Evolutionary conservation across 2,113 vertebrate genomes (phyloP).

Genomic region (Xerus inauris): DNA sequence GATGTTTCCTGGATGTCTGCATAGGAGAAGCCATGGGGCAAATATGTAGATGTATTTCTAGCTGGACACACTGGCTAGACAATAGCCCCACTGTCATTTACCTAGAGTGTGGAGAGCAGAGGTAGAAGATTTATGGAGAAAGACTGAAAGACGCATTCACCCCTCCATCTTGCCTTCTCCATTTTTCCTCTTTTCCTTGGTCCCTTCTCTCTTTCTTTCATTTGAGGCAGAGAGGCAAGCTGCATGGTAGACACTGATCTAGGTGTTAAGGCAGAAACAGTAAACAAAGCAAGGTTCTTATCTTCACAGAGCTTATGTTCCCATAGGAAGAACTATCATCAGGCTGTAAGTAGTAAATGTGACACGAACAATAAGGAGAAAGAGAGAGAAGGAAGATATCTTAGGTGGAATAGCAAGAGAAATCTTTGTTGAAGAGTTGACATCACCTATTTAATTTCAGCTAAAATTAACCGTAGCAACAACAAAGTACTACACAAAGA

Average conservation of each 20-base stretch:
- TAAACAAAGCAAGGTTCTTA: background rate
- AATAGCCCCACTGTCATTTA: background rate
- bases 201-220: background rate
- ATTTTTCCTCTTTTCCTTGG: rapidly evolving
- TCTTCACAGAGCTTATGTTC: background rate
- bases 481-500: background rate
- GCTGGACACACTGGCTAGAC: rapidly evolving
- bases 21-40: rapidly evolving
- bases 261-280: background rate
- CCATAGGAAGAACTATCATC: background rate
- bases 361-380: background rate
- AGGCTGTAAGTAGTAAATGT: background rate
- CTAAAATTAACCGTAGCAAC: background rate
- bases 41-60: background rate
- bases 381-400: background rate
- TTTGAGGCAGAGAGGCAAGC: background rate
- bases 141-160: background rate
- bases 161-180: no score
- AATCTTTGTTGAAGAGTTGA: background rate
- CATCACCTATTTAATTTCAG: background rate
- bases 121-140: background rate
- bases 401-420: background rate
- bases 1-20: rapidly evolving
- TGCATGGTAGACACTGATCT: background rate
- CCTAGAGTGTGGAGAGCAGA: background rate